Base-by-base conservation (phyloP, 2,888 invertebrate species). In the Calliscelio sp. region DNA sequence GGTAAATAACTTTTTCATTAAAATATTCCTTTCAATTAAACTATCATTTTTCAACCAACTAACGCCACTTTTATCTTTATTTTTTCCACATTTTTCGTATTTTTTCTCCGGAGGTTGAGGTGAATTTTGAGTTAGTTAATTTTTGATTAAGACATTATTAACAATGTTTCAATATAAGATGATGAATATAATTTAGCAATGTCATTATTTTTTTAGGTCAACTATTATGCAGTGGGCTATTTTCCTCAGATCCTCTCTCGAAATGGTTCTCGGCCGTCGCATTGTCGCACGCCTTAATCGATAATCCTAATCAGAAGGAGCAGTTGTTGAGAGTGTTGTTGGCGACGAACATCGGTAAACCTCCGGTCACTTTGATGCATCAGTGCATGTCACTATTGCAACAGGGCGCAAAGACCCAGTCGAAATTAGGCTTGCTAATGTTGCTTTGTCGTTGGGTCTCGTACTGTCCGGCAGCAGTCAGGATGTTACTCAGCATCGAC, bases 201-300 rank as follows among this genome's bases (percentile, higher is more conserved):
- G n/a, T n/a, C n/a, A n/a, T n/a, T n/a, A n/a, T n/a, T n/a, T n/a
- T n/a, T n/a, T n/a, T 94, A 85, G 98, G 99, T 0, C 99, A 99
- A 93, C 94, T 99, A 22, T 94, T 99, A 11, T 99, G 99, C 91
- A 97, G 97, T 1, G 99, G 99, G 0, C 94, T 99, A 25, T 98
- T 99, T 93, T 97, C 97, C 65, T 94, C 95, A 0, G 99, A 99
- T 92, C 94, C 97, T 0, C 94, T 98, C 24, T 97, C 98, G 28
- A 98, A 97, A 93, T 99, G 99, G 99, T 98, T 99, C 93, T 97
- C 98, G 0, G 95, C 98, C 0, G 97, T 98, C 0, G 97, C 98
- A 0, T 93, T 99, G 24, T 96, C 97, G 91, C 98, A 99, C 91
- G 96, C 97, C 0, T 94, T 99, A 20, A 95, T 97, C 6, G 98